phyloP scores from a whole-genome alignment of 2,113 vertebrate species.

The Indri indri region DNA sequence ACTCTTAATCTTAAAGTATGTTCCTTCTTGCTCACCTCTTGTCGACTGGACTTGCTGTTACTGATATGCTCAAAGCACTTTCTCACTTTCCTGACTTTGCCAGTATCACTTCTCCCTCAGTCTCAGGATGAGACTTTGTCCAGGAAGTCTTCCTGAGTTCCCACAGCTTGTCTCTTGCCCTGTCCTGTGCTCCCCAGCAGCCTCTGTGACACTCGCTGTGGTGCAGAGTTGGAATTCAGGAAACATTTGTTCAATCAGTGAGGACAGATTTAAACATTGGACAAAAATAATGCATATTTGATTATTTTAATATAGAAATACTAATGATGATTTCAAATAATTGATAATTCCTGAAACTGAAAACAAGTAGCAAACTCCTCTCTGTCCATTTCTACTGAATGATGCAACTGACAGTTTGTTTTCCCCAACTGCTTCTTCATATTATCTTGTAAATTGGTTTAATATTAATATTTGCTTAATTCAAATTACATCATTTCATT shows the following conservation, averaged over 20 bases:
- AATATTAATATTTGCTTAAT: background rate
- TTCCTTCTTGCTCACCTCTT: background rate
- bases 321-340: background rate
- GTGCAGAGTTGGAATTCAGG: background rate
- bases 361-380: background rate
- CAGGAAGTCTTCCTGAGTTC: background rate
- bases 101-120: too few species aligned
- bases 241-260: background rate
- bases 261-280: background rate
- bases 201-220: background rate
- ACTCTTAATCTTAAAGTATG: background rate
- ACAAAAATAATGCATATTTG: background rate
- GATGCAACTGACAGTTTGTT: background rate
- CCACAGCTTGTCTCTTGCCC: too few species aligned
- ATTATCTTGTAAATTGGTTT: background rate
- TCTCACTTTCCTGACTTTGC: background rate
- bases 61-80: background rate
- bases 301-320: background rate
- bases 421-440: background rate
- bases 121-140: background rate
- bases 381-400: background rate
- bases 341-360: background rate
- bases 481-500: background rate
- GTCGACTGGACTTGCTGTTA: background rate
- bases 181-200: background rate